These are phyloP conservation scores for Tuta absoluta DNA, from an alignment of 2,888 invertebrate genomes.

Conservation along the genomic window DNA sequence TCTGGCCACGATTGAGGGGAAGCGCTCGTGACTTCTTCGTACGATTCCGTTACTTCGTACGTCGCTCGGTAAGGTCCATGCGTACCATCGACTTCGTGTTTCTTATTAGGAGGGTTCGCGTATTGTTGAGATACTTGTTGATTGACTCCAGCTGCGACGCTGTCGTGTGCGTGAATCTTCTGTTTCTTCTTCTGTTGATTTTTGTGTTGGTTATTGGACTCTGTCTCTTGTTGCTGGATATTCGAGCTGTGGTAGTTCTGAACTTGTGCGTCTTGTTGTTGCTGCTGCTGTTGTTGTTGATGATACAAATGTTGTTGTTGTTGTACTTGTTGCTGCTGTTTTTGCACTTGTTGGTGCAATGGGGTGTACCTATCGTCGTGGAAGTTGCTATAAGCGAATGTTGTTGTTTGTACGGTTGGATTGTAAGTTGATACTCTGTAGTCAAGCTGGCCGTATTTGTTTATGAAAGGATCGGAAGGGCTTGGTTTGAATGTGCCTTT, in stretches of 20 bases:
- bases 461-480: slow-evolving; percentile 71
- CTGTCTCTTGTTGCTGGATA: slow-evolving; percentile 53
- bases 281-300: slow-evolving; percentile 49
- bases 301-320: slow-evolving; percentile 45
- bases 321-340: not conserved
- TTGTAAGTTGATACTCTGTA: slow-evolving; percentile 71
- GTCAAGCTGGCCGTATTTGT: slow-evolving; percentile 56
- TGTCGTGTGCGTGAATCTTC: slow-evolving; percentile 59
- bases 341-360: not conserved
- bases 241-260: slow-evolving; percentile 57
- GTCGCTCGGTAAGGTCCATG: slow-evolving; percentile 52
- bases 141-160: slow-evolving; percentile 59
- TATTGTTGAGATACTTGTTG: slow-evolving; percentile 63
- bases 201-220: slow-evolving; percentile 55
- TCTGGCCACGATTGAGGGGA: slow-evolving; percentile 64
- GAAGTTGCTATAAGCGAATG: slow-evolving; percentile 51
- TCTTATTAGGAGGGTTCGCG: slow-evolving; percentile 50
- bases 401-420: slow-evolving; percentile 58
- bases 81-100: slow-evolving; percentile 44
- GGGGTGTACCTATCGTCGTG: slow-evolving; percentile 41
- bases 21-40: slow-evolving; percentile 60
- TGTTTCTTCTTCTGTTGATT: slow-evolving; percentile 61
- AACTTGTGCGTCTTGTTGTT: slow-evolving; percentile 61
- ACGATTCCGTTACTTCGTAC: slow-evolving; percentile 73
- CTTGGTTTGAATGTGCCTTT: slow-evolving; percentile 70